Evolutionary conservation across 1,140 invertebrate genomes (phyloP).

Genomic region (Pygmarrhopalites habei): DNA sequence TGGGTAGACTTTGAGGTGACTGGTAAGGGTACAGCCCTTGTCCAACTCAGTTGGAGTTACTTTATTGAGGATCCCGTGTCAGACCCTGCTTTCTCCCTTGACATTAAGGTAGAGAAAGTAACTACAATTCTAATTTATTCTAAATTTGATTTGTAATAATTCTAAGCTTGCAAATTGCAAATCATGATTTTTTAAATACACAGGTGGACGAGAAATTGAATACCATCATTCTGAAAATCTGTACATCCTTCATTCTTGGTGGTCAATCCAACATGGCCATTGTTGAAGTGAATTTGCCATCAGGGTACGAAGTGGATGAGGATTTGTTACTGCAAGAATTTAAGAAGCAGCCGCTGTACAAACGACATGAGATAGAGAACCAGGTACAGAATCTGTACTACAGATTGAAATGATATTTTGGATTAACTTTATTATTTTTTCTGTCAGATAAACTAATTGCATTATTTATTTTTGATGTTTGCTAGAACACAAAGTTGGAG

Average conservation of each 20-base stretch:
- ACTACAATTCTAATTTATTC: no score
- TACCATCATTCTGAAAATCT: no score
- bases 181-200: no score
- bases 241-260: not conserved
- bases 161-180: no score
- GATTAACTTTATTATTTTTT: no score
- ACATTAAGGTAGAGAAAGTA: not conserved
- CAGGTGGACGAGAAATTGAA: no score
- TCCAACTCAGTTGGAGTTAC: slow-evolving; percentile 73
- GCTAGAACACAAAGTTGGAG: not conserved
- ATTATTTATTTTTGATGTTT: no score
- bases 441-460: no score
- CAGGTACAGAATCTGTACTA: no score
- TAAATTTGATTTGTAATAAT: no score
- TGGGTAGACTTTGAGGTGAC: slow-evolving; percentile 59
- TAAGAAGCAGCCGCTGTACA: slow-evolving; percentile 50
- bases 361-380: slow-evolving; percentile 67
- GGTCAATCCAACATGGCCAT: slow-evolving; percentile 73
- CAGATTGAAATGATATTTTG: no score
- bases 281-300: slow-evolving; percentile 74
- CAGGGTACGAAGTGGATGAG: slow-evolving; percentile 71
- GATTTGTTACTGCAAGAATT: slow-evolving; percentile 61
- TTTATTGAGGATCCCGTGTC: slow-evolving; percentile 79
- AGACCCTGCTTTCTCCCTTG: slow-evolving; percentile 52
- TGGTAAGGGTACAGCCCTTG: slow-evolving; percentile 71